These are phyloP conservation scores for Rhingia rostrata DNA, from an alignment of 2,888 invertebrate species.

Conservation along the genomic window DNA sequence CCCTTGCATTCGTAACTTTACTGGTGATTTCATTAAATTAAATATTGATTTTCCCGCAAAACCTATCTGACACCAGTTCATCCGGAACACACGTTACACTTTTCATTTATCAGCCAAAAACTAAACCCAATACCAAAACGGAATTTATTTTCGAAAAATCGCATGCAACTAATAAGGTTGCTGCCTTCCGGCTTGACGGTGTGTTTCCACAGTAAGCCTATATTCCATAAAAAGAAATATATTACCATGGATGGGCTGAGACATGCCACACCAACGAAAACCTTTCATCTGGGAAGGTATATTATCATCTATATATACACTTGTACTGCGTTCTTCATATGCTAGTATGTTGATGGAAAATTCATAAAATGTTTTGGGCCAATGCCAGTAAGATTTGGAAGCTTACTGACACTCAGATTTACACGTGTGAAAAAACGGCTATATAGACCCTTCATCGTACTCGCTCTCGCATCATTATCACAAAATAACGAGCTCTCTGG, in stretches of 20 bases:
- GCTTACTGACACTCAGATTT: conserved; percentile 1
- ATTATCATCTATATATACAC: background rate
- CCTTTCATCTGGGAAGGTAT: conserved; percentile 17
- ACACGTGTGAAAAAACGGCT: background rate
- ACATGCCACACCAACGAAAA: background rate
- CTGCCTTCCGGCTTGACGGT: background rate
- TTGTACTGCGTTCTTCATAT: conserved; percentile 1
- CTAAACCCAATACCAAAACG: conserved; percentile 20
- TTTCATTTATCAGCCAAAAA: conserved; percentile 40
- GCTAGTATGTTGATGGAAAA: background rate
- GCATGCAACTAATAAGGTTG: conserved; percentile 41
- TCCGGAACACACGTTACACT: conserved; percentile 10
- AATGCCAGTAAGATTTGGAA: conserved; percentile 27
- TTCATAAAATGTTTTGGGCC: conserved; percentile 42
- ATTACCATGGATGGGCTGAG: conserved; percentile 16
- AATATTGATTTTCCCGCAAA: conserved; percentile 57
- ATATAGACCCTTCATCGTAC: background rate
- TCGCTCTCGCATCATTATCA: conserved; percentile 55
- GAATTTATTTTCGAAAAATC: conserved; percentile 53
- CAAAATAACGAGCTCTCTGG: conserved; percentile 33
- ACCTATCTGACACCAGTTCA: background rate
- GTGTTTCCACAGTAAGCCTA: conserved; percentile 11
- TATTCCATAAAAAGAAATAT: conserved; percentile 31
- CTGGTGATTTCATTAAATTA: conserved; percentile 50
- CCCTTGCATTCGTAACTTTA: conserved; percentile 2